phyloP scores from a whole-genome alignment of 2,888 invertebrate species.

The Drosophila anceps region DNA sequence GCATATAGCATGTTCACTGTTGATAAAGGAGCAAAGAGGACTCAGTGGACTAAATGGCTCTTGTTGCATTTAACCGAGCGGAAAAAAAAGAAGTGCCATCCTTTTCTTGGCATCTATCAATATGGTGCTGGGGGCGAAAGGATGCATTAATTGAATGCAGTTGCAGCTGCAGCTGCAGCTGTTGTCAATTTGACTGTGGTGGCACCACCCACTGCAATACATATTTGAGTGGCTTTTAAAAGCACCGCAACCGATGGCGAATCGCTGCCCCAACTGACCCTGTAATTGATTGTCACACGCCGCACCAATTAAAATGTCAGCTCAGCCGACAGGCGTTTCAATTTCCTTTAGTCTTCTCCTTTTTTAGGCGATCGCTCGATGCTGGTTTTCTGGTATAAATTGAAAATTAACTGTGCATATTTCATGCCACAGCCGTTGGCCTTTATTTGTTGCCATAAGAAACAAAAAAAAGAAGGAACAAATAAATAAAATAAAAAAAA shows the following conservation, averaged over 20 bases:
- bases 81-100: background rate
- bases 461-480: background rate
- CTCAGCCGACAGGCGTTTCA: slow-evolving; percentile 35
- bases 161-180: slow-evolving; percentile 62
- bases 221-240: slow-evolving; percentile 74
- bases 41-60: slow-evolving; percentile 31
- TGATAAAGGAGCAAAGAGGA: background rate
- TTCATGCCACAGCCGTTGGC: slow-evolving; percentile 62
- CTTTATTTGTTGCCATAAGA: slow-evolving; percentile 34
- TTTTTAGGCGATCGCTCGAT: slow-evolving; percentile 17
- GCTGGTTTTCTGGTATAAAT: slow-evolving; percentile 45
- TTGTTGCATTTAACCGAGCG: slow-evolving; percentile 40
- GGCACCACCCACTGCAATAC: slow-evolving; percentile 49
- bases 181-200: slow-evolving; percentile 60
- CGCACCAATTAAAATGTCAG: slow-evolving; percentile 76
- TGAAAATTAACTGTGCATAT: slow-evolving; percentile 74
- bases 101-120: slow-evolving; percentile 5
- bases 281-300: slow-evolving; percentile 75
- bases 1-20: background rate
- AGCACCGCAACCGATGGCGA: slow-evolving; percentile 50
- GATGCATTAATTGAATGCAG: slow-evolving; percentile 65
- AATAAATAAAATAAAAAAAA: slow-evolving; percentile 12
- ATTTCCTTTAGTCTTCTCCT: slow-evolving; percentile 37
- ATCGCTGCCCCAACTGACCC: slow-evolving; percentile 49
- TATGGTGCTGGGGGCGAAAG: background rate